Percentiles rank a stretch among this genome's conserved stretches.
phyloP scores from a whole-genome alignment of 1,140 invertebrate species.

The Papilio polyxenes region DNA sequence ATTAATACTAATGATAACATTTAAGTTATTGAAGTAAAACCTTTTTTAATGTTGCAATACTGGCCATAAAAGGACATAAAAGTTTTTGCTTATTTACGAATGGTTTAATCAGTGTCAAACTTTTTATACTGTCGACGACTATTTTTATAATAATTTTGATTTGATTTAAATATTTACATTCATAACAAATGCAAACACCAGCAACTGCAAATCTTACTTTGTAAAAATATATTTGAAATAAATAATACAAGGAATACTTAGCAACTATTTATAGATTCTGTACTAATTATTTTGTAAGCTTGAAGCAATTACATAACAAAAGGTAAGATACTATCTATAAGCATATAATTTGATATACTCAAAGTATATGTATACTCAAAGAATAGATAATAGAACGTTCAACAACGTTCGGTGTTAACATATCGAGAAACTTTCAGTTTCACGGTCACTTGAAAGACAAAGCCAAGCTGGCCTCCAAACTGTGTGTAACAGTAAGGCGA shows the following conservation, averaged over 20 bases:
- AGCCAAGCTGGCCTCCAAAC: no score
- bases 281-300: background rate
- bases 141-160: constrained; percentile 1
- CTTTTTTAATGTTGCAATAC: background rate
- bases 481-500: no score
- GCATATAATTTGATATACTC: no score
- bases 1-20: no score
- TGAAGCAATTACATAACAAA: background rate
- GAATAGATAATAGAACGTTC: no score
- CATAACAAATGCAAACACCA: background rate
- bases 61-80: background rate
- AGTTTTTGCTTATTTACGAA: background rate
- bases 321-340: background rate
- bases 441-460: no score
- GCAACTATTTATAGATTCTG: background rate
- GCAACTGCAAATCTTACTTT: background rate
- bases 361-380: no score
- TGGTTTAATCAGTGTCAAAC: background rate
- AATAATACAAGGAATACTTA: background rate
- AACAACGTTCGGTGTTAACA: no score
- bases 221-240: background rate
- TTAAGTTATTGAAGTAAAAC: background rate
- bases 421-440: no score
- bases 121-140: background rate
- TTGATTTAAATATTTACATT: background rate